Percentiles rank a stretch among this genome's conserved stretches.
phyloP scores from a whole-genome alignment of 2,888 invertebrate genomes.

The Nezara viridula region DNA sequence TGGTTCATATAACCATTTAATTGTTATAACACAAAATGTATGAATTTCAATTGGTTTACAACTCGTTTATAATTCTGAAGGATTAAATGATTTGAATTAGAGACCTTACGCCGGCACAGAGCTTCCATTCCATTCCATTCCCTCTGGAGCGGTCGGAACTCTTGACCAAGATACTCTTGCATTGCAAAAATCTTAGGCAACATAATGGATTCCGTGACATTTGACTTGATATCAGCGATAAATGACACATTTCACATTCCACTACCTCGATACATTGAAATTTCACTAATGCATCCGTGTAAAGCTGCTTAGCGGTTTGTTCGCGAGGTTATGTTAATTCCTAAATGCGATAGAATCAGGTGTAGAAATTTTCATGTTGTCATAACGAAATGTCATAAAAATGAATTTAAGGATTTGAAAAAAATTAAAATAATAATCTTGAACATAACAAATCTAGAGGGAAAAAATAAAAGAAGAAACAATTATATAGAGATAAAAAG shows the following conservation, averaged over 20 bases:
- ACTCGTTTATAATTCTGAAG: no score
- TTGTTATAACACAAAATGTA: no score
- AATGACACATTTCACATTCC: constrained; percentile 34
- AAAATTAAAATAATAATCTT: no score
- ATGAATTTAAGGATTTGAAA: not conserved
- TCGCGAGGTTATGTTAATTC: not conserved
- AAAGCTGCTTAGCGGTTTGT: not conserved
- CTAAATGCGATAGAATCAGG: not conserved
- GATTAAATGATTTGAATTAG: no score
- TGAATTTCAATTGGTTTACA: no score
- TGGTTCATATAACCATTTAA: no score
- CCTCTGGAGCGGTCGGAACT: not conserved
- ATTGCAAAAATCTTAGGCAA: constrained; percentile 34
- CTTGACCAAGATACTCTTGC: constrained; percentile 26
- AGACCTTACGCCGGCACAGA: no score
- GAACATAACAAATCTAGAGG: no score
- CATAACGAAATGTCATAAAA: not conserved
- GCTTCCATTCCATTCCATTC: not conserved
- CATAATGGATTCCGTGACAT: constrained; percentile 33
- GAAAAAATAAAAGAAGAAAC: no score
- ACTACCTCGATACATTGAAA: constrained; percentile 12
- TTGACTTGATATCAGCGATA: constrained; percentile 5
- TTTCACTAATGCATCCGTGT: constrained; percentile 30
- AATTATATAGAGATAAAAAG: no score
- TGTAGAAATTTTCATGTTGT: not conserved